Conservation (phyloP, 1,140 invertebrate species). For the Trypoxylus dichotomus region DNA sequence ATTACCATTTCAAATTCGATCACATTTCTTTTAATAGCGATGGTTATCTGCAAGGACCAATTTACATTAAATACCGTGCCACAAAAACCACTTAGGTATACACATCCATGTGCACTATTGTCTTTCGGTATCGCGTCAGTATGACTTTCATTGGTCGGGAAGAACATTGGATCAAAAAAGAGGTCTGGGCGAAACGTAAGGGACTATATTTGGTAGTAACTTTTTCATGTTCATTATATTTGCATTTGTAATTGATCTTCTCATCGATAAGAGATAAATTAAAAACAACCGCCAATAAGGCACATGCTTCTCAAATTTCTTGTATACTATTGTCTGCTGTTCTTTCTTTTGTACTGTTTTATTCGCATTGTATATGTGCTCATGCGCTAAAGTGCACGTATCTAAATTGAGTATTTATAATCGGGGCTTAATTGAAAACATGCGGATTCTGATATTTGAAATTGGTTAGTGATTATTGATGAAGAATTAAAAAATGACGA, state of each 20-base stretch:
- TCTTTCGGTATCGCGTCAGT: background rate
- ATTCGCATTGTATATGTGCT: background rate
- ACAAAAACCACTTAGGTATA: background rate
- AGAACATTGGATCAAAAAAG: background rate
- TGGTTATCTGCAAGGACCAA: background rate
- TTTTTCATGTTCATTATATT: slow-evolving; percentile 10
- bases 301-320: background rate
- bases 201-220: slow-evolving; percentile 4
- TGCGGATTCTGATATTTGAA: background rate
- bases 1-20: slow-evolving; percentile 16
- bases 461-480: background rate
- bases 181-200: background rate
- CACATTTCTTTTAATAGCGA: slow-evolving; percentile 7
- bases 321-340: background rate
- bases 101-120: slow-evolving; percentile 11
- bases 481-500: background rate
- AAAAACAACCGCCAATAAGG: slow-evolving; percentile 23
- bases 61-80: slow-evolving; percentile 1
- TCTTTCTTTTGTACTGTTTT: background rate
- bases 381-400: background rate
- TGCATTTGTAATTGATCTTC: slow-evolving; percentile 14
- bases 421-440: background rate
- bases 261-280: slow-evolving; percentile 15
- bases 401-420: background rate
- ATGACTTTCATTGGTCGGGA: background rate